Evolutionary conservation across 2,888 invertebrate genomes (phyloP).

Genomic region (Helobdella robusta): DNA sequence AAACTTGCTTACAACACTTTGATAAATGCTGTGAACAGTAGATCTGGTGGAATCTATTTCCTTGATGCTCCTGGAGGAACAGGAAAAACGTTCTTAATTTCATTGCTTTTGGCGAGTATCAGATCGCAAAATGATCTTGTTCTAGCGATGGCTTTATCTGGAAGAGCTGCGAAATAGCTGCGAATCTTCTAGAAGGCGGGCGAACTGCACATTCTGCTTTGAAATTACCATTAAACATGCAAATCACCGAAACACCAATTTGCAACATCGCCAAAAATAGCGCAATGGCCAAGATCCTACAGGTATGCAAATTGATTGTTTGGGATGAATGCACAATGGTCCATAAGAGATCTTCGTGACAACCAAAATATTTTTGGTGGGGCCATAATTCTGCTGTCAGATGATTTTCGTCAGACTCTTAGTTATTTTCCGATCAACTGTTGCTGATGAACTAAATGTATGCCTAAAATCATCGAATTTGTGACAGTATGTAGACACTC

Average conservation of each 20-base stretch:
- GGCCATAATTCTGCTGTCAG: too few relatives aligned
- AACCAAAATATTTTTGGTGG: too few relatives aligned
- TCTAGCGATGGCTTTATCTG: too few relatives aligned
- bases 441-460: not conserved
- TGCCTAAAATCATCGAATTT: constrained; percentile 2
- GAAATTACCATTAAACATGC: constrained; percentile 3
- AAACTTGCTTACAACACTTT: constrained; percentile 1
- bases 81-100: not conserved
- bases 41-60: not conserved
- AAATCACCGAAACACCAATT: not conserved
- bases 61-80: not conserved
- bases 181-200: not conserved
- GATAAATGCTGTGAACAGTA: not conserved
- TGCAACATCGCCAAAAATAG: not conserved
- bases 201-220: constrained; percentile 11
- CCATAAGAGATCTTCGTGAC: constrained; percentile 11
- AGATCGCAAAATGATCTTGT: not conserved
- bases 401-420: not conserved
- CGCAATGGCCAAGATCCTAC: not conserved
- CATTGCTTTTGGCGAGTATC: not conserved
- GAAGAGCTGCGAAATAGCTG: too few relatives aligned
- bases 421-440: not conserved
- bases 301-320: constrained; percentile 11
- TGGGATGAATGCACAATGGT: constrained; percentile 21
- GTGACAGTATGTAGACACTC: not conserved